Conservation (phyloP, 2,888 invertebrate genomes). For the Cerastis rubricosa region DNA sequence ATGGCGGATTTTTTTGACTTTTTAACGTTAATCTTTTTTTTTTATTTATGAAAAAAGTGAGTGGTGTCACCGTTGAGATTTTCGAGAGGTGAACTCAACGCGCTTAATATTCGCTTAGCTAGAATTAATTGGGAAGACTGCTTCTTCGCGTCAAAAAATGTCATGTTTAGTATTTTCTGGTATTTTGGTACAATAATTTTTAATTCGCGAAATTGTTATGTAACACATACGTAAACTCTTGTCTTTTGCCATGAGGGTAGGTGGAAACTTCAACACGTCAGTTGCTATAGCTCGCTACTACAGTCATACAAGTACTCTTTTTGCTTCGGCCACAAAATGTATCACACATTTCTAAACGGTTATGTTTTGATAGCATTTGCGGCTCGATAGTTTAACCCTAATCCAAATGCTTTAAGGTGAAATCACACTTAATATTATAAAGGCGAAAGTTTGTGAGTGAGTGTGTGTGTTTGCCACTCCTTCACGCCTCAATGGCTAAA, state of each 20-base stretch:
- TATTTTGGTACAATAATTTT: not conserved
- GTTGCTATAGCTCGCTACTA: not conserved
- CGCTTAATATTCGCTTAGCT: slow-evolving; percentile 79
- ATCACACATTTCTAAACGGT: not conserved
- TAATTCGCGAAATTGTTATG: not conserved
- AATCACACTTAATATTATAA: no score
- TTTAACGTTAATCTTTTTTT: slow-evolving; percentile 88
- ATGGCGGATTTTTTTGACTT: slow-evolving; percentile 86
- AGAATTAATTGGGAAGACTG: slow-evolving; percentile 77
- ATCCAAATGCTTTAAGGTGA: not conserved
- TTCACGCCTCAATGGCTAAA: no score
- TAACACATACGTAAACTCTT: not conserved
- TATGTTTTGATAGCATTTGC: not conserved
- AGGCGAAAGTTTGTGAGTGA: no score
- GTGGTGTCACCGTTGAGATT: slow-evolving; percentile 86
- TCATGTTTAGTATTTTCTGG: not conserved
- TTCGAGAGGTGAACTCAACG: slow-evolving; percentile 76
- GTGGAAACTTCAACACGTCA: not conserved
- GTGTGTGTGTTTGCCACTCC: no score
- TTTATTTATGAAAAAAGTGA: slow-evolving; percentile 85
- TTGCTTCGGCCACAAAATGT: not conserved
- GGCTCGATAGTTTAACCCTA: not conserved
- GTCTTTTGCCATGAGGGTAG: not conserved
- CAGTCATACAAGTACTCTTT: not conserved
- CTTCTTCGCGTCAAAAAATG: slow-evolving; percentile 19